Evolutionary conservation across 2,113 vertebrate species (phyloP).

Genomic region (Cynopterus brachyotis): DNA sequence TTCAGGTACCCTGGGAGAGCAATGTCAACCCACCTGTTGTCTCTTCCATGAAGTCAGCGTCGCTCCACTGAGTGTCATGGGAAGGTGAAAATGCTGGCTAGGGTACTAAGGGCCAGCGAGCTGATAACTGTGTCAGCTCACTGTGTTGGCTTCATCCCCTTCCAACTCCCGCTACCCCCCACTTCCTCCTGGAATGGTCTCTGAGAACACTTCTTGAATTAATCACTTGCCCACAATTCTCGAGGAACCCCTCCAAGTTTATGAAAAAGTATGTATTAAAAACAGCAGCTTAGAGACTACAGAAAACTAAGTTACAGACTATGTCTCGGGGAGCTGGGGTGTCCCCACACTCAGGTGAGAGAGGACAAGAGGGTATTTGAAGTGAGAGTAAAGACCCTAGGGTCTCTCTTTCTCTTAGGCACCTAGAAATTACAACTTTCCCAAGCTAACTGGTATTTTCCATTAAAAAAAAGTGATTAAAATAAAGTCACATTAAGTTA

Average conservation of each 20-base stretch:
- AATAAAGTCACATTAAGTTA: background rate
- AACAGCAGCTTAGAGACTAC: accelerated
- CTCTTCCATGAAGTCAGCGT: accelerated
- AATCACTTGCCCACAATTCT: background rate
- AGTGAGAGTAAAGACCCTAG: accelerated
- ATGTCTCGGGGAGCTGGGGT: accelerated
- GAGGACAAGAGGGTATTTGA: accelerated
- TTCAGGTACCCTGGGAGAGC: accelerated
- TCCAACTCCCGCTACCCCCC: background rate
- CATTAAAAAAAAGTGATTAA: background rate
- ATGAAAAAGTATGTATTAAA: background rate
- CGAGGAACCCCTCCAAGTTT: background rate
- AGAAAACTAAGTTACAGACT: background rate
- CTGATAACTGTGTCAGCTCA: accelerated
- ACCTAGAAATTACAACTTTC: background rate
- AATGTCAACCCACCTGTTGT: background rate
- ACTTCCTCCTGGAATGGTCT: too few species aligned
- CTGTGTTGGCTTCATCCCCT: accelerated
- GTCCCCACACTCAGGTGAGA: accelerated
- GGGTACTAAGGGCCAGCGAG: accelerated
- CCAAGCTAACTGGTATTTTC: background rate
- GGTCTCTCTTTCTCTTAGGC: background rate
- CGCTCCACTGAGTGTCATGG: background rate
- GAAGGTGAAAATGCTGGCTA: accelerated
- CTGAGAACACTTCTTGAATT: background rate